Conservation (phyloP, 2,888 invertebrate genomes). For the Himalopsyche anomala region DNA sequence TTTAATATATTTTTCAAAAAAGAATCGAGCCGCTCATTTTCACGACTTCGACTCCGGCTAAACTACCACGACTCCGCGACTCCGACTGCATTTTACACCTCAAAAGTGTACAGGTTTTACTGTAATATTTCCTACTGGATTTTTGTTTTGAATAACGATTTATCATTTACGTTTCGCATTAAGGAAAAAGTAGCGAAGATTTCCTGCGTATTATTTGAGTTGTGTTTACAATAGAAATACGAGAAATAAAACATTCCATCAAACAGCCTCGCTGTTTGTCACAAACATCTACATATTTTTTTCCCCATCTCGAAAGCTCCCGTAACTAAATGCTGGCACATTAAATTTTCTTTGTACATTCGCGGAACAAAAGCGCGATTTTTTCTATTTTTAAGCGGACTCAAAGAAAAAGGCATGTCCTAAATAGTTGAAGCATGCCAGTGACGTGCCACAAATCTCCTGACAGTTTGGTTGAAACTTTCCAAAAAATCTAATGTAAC, state of each 20-base stretch:
- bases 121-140: too few relatives aligned
- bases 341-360: constrained; percentile 10
- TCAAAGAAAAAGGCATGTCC: constrained; percentile 26
- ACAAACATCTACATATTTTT: constrained; percentile 5
- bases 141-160: neutral
- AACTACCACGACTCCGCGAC: too few relatives aligned
- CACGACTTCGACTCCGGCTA: too few relatives aligned
- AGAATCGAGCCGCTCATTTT: too few relatives aligned
- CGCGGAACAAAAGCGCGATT: constrained; percentile 26
- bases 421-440: constrained; percentile 2
- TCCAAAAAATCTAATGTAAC: neutral
- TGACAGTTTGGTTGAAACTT: neutral
- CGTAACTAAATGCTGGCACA: neutral
- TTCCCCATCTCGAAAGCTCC: neutral
- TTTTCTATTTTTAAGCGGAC: constrained; percentile 12
- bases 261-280: neutral
- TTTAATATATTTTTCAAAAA: too few relatives aligned
- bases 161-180: neutral
- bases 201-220: neutral
- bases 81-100: too few relatives aligned
- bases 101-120: too few relatives aligned
- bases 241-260: constrained; percentile 4
- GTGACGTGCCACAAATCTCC: neutral
- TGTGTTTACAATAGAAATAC: constrained; percentile 6
- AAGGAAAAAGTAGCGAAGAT: neutral